A percentile compares a stretch with the other conserved stretches of the same genome.
Evolutionary conservation across 2,113 vertebrate species (phyloP).

Genomic region (Hirundichthys speculiger): DNA sequence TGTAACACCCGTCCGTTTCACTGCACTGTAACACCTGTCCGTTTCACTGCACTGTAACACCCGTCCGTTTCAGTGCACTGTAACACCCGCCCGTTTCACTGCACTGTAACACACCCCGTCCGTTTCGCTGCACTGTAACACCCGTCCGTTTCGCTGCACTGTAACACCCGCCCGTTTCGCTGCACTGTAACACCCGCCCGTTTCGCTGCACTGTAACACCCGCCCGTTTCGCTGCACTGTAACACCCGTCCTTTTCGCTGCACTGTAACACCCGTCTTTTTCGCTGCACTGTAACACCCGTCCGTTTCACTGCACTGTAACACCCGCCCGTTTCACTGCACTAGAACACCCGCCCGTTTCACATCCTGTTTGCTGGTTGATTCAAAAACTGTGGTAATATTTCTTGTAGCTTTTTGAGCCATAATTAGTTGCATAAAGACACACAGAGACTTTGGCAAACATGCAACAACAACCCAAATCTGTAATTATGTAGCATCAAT

Average conservation of each 20-base stretch:
- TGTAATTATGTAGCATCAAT: too few species aligned
- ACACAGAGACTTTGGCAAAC: too few species aligned
- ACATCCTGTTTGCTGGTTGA: too few species aligned
- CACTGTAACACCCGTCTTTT: neutral
- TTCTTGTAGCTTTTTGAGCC: too few species aligned
- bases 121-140: neutral
- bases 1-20: neutral
- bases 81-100: too few species aligned
- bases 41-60: neutral
- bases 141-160: neutral
- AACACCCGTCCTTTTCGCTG: neutral
- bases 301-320: too few species aligned
- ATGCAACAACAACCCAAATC: too few species aligned
- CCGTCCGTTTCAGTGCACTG: too few species aligned
- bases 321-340: neutral
- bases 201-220: neutral
- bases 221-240: neutral
- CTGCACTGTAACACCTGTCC: neutral
- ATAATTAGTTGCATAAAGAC: too few species aligned
- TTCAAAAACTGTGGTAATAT: too few species aligned
- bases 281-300: neutral
- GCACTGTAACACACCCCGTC: too few species aligned
- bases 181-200: neutral
- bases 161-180: neutral
- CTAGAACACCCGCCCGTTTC: neutral